Conservation (phyloP, 1,140 invertebrate genomes). For the Luehdorfia chinensis region DNA sequence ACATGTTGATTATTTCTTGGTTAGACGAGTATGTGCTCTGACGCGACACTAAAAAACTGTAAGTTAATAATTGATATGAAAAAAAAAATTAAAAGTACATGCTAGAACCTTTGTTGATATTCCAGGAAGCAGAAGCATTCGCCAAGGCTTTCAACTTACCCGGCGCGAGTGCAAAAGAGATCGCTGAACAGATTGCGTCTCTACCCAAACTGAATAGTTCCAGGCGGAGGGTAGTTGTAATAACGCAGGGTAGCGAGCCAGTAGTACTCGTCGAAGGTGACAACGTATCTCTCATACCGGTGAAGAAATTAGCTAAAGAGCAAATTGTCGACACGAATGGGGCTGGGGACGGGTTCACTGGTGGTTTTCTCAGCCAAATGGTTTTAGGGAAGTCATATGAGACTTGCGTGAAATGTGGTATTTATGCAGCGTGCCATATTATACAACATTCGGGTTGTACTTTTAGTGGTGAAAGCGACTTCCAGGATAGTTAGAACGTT, state of each 20-base stretch:
- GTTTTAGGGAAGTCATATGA: conserved; percentile 87
- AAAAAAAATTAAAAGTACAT: no score
- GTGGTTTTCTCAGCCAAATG: conserved; percentile 95
- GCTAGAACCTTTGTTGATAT: no score
- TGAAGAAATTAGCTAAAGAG: conserved; percentile 82
- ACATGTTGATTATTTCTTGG: no score
- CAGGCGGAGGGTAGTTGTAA: conserved; percentile 87
- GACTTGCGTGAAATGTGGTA: conserved; percentile 91
- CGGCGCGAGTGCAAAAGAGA: conserved; percentile 88
- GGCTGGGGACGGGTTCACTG: conserved; percentile 98
- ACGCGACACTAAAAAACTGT: no score
- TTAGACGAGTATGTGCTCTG: no score
- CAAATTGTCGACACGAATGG: conserved; percentile 98
- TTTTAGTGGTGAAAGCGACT: conserved; percentile 79
- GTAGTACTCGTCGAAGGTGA: conserved; percentile 88
- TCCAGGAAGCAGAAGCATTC: conserved; percentile 92
- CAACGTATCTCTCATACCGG: conserved; percentile 85
- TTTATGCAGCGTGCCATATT: conserved; percentile 91
- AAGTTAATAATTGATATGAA: no score
- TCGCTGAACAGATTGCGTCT: conserved; percentile 79
- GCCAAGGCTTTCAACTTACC: conserved; percentile 86
- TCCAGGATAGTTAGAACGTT: no score
- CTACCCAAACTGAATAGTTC: conserved; percentile 87
- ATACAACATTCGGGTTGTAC: conserved; percentile 93
- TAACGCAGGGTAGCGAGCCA: conserved; percentile 93